A percentile compares a stretch with the other conserved stretches of the same genome.
These are phyloP conservation scores for Aricia agestis DNA, from an alignment of 1,140 invertebrate species.

Conservation along the genomic window DNA sequence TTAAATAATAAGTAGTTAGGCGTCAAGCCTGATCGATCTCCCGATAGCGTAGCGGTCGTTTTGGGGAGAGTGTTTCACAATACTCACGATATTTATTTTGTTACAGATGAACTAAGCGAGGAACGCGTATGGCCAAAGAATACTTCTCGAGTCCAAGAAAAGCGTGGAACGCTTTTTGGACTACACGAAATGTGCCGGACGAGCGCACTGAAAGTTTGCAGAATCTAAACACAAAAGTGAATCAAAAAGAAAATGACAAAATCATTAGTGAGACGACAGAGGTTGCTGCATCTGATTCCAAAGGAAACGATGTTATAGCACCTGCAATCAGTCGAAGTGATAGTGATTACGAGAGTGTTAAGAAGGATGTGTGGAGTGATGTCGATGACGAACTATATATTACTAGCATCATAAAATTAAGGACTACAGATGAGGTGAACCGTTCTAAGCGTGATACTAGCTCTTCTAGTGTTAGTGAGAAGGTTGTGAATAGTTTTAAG, in stretches of 20 bases:
- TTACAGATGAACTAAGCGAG: conserved; percentile 60
- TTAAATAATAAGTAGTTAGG: conserved; percentile 71
- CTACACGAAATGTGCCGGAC: conserved; percentile 47
- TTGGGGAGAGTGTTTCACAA: conserved; percentile 29
- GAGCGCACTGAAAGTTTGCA: conserved; percentile 28
- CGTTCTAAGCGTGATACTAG: conserved; percentile 67
- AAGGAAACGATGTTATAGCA: conserved; percentile 50
- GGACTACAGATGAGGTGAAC: conserved; percentile 64
- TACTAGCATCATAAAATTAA: conserved; percentile 61
- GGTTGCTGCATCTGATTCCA: conserved; percentile 23
- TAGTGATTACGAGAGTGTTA: conserved; percentile 52
- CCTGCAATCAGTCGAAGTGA: conserved; percentile 29
- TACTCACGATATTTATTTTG: conserved; percentile 41
- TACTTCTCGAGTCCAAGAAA: conserved; percentile 57
- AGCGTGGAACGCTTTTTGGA: conserved; percentile 68
- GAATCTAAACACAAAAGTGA: conserved; percentile 34
- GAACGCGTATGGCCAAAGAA: conserved; percentile 68
- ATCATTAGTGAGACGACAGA: conserved; percentile 22
- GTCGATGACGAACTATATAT: conserved; percentile 70
- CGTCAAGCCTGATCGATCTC: conserved; percentile 46
- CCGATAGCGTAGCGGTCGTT: conserved; percentile 29
- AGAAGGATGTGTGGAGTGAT: conserved; percentile 66
- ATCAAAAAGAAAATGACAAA: conserved; percentile 23
- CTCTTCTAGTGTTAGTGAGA: conserved; percentile 64
- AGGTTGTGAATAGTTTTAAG: conserved; percentile 75